Evolutionary conservation across 1,140 invertebrate species (phyloP), one percentile per base, ranked within the genome.

Genomic region (Meloidogyne exigua): DNA sequence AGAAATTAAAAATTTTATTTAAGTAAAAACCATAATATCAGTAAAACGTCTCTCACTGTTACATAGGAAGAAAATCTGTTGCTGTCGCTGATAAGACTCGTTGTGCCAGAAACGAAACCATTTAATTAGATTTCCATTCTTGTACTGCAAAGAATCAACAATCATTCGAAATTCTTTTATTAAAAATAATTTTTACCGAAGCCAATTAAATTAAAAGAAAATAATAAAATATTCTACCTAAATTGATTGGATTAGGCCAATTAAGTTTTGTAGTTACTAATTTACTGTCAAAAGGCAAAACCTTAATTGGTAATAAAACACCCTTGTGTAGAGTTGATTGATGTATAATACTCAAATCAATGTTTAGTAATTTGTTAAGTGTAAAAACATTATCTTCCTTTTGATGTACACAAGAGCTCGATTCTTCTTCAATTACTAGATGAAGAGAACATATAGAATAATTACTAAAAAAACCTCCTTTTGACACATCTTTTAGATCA

Each of bases 41-140:
- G 81, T 26, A 63, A 57, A 67, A 67, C 78, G 79, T 36, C 23
- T 79, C 18, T 78, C 64, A 23, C 18, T 44, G 18, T 79, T 62
- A 44, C n/a, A 80, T 5, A 79, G 23, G 25, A 70, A 76, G 65
- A 82, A 83, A 64, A 67, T 23, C 67, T 80, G 79, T 25, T 81
- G 79, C 12, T 80, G 69, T 5, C 49, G 25, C 28, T 76, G 79
- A 65, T 81, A 80, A 1, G 49, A 25, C 65, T 68, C 57, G 28
- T 62, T 68, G 57, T 80, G 79, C 25, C 67, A 26, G 18, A 76
- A 80, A 23, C 80, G 72, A 68, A 75, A 81, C 71, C 79, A 81
- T 32, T 77, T 77, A 23, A 57, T n/a, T n/a, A 5, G 4, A 57
- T 57, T 44, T 1, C n/a, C 18, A n/a, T n/a, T n/a, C 4, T 1